Conservation (phyloP, 2,888 invertebrate genomes). For the Balanococcus diminutus region DNA sequence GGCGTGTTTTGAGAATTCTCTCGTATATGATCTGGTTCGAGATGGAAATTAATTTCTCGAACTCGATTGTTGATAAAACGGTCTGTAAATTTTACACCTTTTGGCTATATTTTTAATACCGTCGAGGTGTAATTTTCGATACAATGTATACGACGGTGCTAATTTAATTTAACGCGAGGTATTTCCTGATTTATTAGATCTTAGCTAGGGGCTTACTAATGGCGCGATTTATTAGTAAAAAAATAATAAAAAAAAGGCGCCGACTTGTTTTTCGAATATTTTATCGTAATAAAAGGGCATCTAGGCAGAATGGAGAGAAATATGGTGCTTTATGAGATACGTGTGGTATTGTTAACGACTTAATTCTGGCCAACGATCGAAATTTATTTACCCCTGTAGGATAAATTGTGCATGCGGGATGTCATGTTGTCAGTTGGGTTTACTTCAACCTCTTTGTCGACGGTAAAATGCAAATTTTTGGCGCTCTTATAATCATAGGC, state of each 20-base stretch:
- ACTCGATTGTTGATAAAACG: slow-evolving; percentile 1
- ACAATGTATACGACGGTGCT: neutral
- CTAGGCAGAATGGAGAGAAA: neutral
- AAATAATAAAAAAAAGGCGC: neutral
- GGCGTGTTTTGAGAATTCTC: neutral
- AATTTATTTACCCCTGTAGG: slow-evolving; percentile 31
- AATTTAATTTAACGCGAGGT: slow-evolving; percentile 12
- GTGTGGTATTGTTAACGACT: slow-evolving; percentile 14
- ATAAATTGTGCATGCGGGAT: neutral
- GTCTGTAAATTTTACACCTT: neutral
- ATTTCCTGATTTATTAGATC: slow-evolving; percentile 24
- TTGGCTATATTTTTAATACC: neutral
- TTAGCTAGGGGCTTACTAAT: neutral
- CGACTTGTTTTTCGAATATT: neutral
- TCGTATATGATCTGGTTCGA: neutral
- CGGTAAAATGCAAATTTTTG: neutral
- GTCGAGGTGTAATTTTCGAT: slow-evolving; percentile 10
- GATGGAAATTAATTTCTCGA: neutral
- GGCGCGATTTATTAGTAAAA: neutral
- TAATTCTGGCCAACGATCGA: neutral
- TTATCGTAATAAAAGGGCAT: no score
- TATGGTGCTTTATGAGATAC: neutral
- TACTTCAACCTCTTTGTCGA: neutral
- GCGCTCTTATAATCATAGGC: neutral
- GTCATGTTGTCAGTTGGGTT: slow-evolving; percentile 32